These are phyloP conservation scores for Carabus problematicus DNA, from an alignment of 2,888 invertebrate genomes.

Conservation along the genomic window DNA sequence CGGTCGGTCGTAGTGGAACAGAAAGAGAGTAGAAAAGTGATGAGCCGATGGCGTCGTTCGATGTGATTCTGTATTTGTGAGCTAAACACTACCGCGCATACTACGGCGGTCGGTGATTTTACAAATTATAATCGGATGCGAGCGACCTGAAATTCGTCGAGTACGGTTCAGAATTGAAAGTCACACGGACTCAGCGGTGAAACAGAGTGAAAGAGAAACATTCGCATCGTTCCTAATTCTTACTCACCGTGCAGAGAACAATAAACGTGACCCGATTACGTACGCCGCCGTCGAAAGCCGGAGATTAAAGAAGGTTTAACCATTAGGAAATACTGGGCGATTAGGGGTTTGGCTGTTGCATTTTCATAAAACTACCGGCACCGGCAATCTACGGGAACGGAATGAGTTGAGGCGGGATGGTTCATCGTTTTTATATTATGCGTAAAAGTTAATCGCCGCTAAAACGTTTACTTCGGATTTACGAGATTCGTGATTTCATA, in stretches of 20 bases:
- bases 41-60: slow-evolving; percentile 15
- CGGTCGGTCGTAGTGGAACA: not conserved
- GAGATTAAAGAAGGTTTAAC: slow-evolving; percentile 17
- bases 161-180: slow-evolving; percentile 3
- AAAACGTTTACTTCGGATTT: too few species aligned
- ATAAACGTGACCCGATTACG: slow-evolving; percentile 36
- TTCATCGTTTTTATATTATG: too few species aligned
- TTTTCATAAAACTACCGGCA: slow-evolving; percentile 4
- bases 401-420: too few species aligned
- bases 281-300: slow-evolving; percentile 22
- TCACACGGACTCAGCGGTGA: not conserved
- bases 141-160: slow-evolving; percentile 17
- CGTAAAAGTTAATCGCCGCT: too few species aligned
- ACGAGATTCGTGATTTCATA: too few species aligned
- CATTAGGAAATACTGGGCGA: slow-evolving; percentile 12
- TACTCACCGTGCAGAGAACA: slow-evolving; percentile 25
- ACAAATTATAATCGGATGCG: slow-evolving; percentile 37
- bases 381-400: not conserved
- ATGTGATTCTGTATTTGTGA: too few species aligned
- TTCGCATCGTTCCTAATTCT: slow-evolving; percentile 14
- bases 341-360: slow-evolving; percentile 11
- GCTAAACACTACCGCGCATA: too few species aligned
- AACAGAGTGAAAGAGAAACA: slow-evolving; percentile 10
- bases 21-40: slow-evolving; percentile 13
- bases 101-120: slow-evolving; percentile 21